Evolutionary conservation across 2,888 invertebrate genomes (phyloP).

Genomic region (Syritta pipiens): DNA sequence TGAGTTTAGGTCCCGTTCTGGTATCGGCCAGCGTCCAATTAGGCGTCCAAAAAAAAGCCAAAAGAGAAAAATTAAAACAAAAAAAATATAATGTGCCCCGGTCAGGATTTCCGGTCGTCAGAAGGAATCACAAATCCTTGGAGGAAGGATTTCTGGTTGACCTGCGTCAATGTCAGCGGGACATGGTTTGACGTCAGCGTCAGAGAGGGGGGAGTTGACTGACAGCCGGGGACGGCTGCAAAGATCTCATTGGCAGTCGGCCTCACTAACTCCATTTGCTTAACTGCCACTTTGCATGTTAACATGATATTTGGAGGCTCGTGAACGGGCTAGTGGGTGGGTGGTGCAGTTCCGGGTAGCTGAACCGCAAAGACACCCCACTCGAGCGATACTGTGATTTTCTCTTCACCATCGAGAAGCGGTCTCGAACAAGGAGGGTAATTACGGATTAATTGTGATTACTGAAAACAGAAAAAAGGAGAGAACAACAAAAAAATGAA

Average conservation of each 20-base stretch:
- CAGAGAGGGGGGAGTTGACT: neutral
- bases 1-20: constrained; percentile 1
- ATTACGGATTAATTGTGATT: constrained; percentile 53
- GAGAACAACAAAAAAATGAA: constrained; percentile 27
- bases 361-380: neutral
- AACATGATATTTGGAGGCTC: constrained; percentile 51
- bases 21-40: neutral
- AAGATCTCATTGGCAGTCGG: constrained; percentile 12
- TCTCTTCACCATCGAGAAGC: neutral
- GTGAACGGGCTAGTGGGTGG: neutral
- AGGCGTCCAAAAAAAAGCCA: neutral
- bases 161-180: constrained; percentile 27
- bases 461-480: no score
- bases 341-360: neutral
- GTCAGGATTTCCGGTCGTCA: neutral
- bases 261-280: constrained; percentile 61
- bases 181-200: constrained; percentile 9
- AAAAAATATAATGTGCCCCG: neutral
- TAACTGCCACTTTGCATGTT: constrained; percentile 68
- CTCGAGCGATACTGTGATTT: constrained; percentile 26
- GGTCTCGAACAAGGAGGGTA: neutral
- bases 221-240: neutral
- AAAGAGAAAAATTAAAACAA: neutral
- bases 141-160: constrained; percentile 9
- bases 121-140: constrained; percentile 11